These are phyloP conservation scores for Ochlodes sylvanus DNA, from an alignment of 2,888 invertebrate genomes.

Conservation along the genomic window DNA sequence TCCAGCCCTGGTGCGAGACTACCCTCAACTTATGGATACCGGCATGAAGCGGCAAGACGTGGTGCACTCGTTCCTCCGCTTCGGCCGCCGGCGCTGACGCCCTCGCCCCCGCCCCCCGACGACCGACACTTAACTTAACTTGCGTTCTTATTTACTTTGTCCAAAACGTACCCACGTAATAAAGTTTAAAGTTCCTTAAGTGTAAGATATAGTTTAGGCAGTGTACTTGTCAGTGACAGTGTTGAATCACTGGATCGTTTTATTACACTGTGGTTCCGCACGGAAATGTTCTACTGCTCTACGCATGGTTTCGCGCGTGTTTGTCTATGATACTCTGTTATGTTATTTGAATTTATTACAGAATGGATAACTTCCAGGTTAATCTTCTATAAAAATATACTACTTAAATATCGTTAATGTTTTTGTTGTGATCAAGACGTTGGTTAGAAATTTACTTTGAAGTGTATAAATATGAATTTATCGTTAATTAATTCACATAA, in stretches of 20 bases:
- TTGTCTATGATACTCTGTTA: neutral
- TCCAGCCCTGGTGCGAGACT: slow-evolving; percentile 77
- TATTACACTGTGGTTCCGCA: slow-evolving; percentile 2
- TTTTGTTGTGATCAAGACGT: too few relatives aligned
- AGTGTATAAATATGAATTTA: too few relatives aligned
- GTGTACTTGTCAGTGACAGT: slow-evolving; percentile 5
- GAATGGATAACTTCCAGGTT: too few relatives aligned
- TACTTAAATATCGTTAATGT: too few relatives aligned
- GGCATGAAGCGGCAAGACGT: slow-evolving; percentile 94
- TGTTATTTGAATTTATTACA: too few relatives aligned
- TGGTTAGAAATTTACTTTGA: too few relatives aligned
- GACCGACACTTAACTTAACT: slow-evolving; percentile 15
- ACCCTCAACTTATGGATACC: slow-evolving; percentile 85
- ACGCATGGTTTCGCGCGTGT: neutral
- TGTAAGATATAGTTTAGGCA: slow-evolving; percentile 42
- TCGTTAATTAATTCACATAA: too few relatives aligned
- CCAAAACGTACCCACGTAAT: slow-evolving; percentile 61
- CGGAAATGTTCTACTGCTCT: slow-evolving; percentile 42
- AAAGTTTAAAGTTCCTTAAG: slow-evolving; percentile 49
- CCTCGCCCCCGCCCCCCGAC: slow-evolving; percentile 42
- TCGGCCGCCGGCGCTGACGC: slow-evolving; percentile 91
- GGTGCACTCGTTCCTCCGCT: slow-evolving; percentile 95
- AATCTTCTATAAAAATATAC: too few relatives aligned
- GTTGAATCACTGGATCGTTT: neutral
- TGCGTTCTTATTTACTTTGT: slow-evolving; percentile 59